Percentiles rank a stretch among this genome's conserved stretches.
These are phyloP conservation scores for Craniophora ligustri DNA, from an alignment of 2,888 invertebrate genomes.

Conservation along the genomic window DNA sequence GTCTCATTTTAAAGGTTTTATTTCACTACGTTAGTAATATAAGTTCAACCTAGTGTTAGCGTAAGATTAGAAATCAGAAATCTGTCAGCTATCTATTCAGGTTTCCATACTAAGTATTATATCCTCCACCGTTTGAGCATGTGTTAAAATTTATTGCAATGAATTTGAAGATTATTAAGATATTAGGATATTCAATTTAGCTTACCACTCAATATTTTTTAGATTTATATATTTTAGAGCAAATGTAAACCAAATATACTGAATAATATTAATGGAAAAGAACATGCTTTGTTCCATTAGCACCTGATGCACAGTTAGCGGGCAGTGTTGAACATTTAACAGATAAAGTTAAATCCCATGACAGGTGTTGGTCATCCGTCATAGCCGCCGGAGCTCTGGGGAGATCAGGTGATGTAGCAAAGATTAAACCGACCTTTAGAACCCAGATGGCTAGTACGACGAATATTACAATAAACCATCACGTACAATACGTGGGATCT, in stretches of 20 bases:
- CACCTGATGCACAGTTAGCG: neutral
- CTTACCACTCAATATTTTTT: too few species aligned
- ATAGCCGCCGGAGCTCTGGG: constrained; percentile 35
- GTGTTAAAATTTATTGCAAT: too few species aligned
- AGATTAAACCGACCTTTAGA: constrained; percentile 52
- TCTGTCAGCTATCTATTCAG: too few species aligned
- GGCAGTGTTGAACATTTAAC: constrained; percentile 18
- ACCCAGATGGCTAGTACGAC: constrained; percentile 19
- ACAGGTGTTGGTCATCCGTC: constrained; percentile 56
- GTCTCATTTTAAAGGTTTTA: too few species aligned
- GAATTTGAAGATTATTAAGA: too few species aligned
- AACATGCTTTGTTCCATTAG: constrained; percentile 8
- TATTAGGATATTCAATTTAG: too few species aligned
- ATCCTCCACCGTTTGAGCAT: too few species aligned
- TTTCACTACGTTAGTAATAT: too few species aligned
- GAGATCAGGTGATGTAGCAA: constrained; percentile 52
- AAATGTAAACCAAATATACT: neutral
- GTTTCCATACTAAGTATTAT: too few species aligned
- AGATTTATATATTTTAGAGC: neutral
- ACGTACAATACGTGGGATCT: constrained; percentile 2
- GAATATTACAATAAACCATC: constrained; percentile 16
- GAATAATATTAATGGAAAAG: neutral
- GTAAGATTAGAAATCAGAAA: too few species aligned
- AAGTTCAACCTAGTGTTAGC: too few species aligned
- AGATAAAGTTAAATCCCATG: constrained; percentile 51